Percentiles rank a stretch among this genome's conserved stretches.
Evolutionary conservation across 2,797 vertebrate species (phyloP).

Genomic region (Chelon labrosus): DNA sequence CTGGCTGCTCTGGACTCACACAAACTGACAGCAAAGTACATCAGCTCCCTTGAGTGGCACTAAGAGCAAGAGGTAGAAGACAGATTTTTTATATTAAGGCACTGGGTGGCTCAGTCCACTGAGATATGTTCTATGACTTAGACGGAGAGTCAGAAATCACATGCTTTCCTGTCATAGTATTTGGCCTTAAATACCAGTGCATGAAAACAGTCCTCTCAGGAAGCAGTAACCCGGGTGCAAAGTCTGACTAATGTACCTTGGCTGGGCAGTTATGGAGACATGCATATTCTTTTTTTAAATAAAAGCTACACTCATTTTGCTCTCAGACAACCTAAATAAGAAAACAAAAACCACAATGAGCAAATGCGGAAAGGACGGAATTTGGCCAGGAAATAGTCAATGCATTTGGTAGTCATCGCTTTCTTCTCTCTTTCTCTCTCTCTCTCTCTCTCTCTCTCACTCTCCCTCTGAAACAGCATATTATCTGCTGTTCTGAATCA

Average conservation of each 20-base stretch:
- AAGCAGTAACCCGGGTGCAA: constrained; percentile 42
- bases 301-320: constrained; percentile 62
- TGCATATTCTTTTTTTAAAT: constrained; percentile 59
- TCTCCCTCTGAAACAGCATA: constrained; percentile 31
- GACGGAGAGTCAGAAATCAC: constrained; percentile 37
- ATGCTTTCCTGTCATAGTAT: constrained; percentile 55
- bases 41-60: constrained; percentile 40
- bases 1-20: constrained; percentile 51
- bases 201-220: constrained; percentile 49
- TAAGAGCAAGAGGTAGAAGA: constrained; percentile 2
- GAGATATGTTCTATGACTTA: neutral
- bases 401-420: constrained; percentile 64
- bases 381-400: constrained; percentile 64
- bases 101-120: neutral
- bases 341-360: constrained; percentile 70
- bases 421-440: constrained; percentile 14
- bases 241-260: constrained; percentile 68
- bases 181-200: constrained; percentile 49
- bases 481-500: constrained; percentile 65
- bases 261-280: constrained; percentile 54
- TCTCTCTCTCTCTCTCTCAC: constrained; percentile 7
- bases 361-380: constrained; percentile 69
- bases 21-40: constrained; percentile 44
- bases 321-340: constrained; percentile 69
- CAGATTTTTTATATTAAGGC: neutral